phyloP scores from a whole-genome alignment of 2,113 vertebrate genomes.

The Fulica atra region DNA sequence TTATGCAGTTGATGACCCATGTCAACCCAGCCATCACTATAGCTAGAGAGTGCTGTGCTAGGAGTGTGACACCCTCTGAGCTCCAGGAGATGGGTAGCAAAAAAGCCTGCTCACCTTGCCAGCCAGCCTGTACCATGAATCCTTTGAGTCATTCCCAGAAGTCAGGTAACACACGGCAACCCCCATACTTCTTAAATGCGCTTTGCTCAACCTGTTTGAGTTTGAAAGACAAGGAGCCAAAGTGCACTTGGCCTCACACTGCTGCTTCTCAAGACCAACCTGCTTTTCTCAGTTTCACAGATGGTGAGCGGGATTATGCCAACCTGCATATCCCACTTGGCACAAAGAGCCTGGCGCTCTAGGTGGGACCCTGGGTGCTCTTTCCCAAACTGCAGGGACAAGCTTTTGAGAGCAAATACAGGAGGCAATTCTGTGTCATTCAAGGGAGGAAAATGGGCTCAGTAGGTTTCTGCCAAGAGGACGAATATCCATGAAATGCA shows the following conservation, averaged over 20 bases:
- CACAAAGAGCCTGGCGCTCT: neutral
- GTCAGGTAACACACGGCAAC: rapidly evolving
- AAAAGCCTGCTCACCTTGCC: neutral
- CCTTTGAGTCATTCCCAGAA: neutral
- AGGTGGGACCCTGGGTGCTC: neutral
- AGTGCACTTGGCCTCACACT: neutral
- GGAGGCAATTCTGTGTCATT: neutral
- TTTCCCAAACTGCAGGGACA: neutral
- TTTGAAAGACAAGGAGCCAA: neutral
- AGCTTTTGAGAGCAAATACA: neutral
- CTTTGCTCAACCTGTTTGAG: neutral
- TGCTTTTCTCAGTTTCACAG: neutral
- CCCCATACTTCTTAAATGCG: neutral
- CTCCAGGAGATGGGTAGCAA: neutral
- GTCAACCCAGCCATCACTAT: neutral
- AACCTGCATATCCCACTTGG: neutral
- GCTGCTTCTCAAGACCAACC: neutral
- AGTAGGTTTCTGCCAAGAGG: neutral
- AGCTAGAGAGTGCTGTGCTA: neutral
- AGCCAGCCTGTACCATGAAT: neutral
- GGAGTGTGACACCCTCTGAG: neutral
- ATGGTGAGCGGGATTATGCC: neutral
- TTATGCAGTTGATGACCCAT: neutral
- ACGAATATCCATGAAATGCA: neutral
- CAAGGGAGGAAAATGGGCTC: neutral